Evolutionary conservation across 2,113 vertebrate genomes (phyloP).

Genomic region (Uria aalge): DNA sequence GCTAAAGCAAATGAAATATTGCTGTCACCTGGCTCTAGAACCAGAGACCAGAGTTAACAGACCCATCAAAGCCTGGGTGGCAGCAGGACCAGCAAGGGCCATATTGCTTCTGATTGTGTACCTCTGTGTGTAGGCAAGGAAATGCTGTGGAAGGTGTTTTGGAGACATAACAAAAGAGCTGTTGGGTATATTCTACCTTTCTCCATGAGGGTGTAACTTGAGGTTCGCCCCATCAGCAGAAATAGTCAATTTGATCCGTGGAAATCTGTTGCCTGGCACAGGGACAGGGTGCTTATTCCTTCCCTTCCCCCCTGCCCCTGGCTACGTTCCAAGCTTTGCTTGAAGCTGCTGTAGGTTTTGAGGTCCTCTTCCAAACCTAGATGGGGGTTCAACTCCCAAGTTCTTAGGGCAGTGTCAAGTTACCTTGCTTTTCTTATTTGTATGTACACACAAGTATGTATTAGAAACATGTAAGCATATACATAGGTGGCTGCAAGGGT

Average conservation of each 20-base stretch:
- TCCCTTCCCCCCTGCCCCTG: rapidly evolving
- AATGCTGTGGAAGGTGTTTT: neutral
- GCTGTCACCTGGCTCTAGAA: neutral
- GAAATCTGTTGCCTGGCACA: neutral
- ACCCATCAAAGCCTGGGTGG: neutral
- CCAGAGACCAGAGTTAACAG: neutral
- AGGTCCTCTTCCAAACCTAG: neutral
- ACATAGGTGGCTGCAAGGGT: neutral
- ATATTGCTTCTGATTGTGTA: neutral
- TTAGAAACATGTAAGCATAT: neutral
- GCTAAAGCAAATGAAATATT: neutral
- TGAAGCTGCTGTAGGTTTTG: neutral
- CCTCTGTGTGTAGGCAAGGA: neutral
- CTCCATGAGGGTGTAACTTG: neutral
- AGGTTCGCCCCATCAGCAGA: neutral
- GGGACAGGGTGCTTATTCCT: neutral
- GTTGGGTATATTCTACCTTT: neutral
- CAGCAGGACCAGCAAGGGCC: neutral
- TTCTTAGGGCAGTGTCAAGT: neutral
- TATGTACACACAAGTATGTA: rapidly evolving
- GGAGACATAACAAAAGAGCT: neutral
- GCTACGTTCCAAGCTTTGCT: neutral
- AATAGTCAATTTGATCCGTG: neutral
- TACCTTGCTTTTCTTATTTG: neutral
- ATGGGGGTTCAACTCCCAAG: neutral